Base-by-base conservation (phyloP, 2,888 invertebrate species). In the Ceramica pisi region DNA sequence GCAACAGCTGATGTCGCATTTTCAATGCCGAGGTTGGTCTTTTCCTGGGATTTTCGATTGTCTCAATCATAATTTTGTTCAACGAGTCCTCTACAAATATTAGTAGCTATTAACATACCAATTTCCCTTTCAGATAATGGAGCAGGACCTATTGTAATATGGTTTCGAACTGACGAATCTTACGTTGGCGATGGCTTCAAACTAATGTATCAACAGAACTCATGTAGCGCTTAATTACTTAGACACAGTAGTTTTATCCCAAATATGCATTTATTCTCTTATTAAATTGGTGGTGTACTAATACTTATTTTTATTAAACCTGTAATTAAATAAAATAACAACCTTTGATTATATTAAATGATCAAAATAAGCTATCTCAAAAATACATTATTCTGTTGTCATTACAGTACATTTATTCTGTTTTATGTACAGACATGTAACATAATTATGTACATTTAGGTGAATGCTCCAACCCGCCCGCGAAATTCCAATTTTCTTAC, bases 151-250 rank as follows among this genome's bases (percentile, higher is more conserved):
- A 97, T 98, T 83, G 95, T 97, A 23, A 93, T 98, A 73, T 97
- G 97, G 91, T 97, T 98, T 82, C 96, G 97, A 89, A 97, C 97
- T 19, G 97, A 98, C 87, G 96, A 96, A 70, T 95, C 96, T 51
- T 96, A 96, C 77, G 97, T 97, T 53, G 98, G 97, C 50, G 94
- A 97, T 78, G 98, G 98, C 3, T 98, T 98, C 91, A 97, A 96
- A 86, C 88, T 98, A 64, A 94, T 96, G 85, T 98, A 97, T 91
- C 96, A 96, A 86, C 98, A 98, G 91, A 97, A 97, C 89, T 91
- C 95, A 63, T 98, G 98, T 89, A 86, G 84, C 71, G 78, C 68
- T 41, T 77, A 79, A 50, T 44, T 10, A 62, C 7, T 41, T 7
- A 67, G 35, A 79, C 26, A 61, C 21, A 46, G 14, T 61, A n/a